phyloP scores from a whole-genome alignment of 2,113 vertebrate species.

The Ceratotherium simum region DNA sequence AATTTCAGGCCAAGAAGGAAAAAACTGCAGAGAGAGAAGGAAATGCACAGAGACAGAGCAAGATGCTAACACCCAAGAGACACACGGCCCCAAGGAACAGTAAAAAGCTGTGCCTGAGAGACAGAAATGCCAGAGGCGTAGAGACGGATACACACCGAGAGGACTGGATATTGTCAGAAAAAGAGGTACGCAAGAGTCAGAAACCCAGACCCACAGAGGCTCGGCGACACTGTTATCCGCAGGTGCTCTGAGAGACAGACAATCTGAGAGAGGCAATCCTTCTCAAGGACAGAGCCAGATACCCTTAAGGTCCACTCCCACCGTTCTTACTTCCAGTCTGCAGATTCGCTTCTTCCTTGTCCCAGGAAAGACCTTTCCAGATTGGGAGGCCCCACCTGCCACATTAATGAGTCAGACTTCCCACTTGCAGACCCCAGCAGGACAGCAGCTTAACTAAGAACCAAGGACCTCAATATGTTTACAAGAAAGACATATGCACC shows the following conservation, averaged over 20 bases:
- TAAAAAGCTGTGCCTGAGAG: neutral
- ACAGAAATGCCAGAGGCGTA: neutral
- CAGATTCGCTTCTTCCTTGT: neutral
- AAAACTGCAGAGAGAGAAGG: neutral
- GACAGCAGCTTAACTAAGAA: neutral
- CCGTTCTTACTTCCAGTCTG: neutral
- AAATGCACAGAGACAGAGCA: neutral
- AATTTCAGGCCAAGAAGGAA: neutral
- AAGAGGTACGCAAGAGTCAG: neutral
- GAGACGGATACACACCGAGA: neutral
- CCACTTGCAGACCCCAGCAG: neutral
- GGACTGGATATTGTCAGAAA: neutral
- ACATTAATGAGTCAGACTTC: neutral
- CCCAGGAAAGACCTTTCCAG: neutral
- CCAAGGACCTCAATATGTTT: fast-evolving
- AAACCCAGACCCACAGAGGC: neutral
- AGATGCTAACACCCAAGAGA: neutral
- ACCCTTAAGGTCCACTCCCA: neutral
- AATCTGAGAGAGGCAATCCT: neutral
- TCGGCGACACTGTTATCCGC: fast-evolving
- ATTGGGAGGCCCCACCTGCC: neutral
- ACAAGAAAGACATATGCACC: fast-evolving
- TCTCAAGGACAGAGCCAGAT: neutral
- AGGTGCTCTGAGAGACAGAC: neutral
- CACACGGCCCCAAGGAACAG: neutral